These are phyloP conservation scores for Oxytorus armatus DNA, from an alignment of 2,888 invertebrate genomes.

Conservation along the genomic window DNA sequence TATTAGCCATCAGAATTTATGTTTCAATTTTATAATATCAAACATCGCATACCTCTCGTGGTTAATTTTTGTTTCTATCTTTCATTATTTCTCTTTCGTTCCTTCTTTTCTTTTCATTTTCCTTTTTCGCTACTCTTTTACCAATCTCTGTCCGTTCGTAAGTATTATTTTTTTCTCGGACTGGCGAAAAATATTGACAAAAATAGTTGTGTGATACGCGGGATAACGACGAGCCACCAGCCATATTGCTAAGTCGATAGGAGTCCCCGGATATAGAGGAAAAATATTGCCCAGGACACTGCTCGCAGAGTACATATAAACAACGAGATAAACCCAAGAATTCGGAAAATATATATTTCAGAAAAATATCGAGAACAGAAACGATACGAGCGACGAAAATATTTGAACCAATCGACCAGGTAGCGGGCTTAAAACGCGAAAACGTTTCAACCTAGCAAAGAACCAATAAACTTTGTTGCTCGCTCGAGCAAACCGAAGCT, in stretches of 20 bases:
- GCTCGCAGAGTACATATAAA: neutral
- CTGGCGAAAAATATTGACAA: neutral
- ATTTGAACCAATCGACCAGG: too few species aligned
- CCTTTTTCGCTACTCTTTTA: neutral
- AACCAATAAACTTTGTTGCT: neutral
- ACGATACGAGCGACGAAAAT: too few species aligned
- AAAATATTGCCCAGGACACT: neutral
- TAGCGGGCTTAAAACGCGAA: too few species aligned
- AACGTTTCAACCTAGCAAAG: too few species aligned
- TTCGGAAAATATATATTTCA: too few species aligned
- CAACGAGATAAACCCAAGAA: too few species aligned
- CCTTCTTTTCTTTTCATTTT: neutral
- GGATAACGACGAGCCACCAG: neutral
- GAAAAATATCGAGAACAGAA: too few species aligned
- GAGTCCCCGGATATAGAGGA: neutral
- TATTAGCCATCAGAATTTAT: slow-evolving; percentile 66
- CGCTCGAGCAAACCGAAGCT: too few species aligned
- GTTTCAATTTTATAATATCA: slow-evolving; percentile 66
- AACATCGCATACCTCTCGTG: slow-evolving; percentile 30
- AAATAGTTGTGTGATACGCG: neutral
- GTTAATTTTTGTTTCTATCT: slow-evolving; percentile 38
- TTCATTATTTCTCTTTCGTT: slow-evolving; percentile 26
- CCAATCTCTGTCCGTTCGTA: neutral
- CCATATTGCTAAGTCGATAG: neutral
- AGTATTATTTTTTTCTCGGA: neutral